Evolutionary conservation across 64 coral and sea anemone genomes (phyloP).

Genomic region (Pachyseris speciosa): DNA sequence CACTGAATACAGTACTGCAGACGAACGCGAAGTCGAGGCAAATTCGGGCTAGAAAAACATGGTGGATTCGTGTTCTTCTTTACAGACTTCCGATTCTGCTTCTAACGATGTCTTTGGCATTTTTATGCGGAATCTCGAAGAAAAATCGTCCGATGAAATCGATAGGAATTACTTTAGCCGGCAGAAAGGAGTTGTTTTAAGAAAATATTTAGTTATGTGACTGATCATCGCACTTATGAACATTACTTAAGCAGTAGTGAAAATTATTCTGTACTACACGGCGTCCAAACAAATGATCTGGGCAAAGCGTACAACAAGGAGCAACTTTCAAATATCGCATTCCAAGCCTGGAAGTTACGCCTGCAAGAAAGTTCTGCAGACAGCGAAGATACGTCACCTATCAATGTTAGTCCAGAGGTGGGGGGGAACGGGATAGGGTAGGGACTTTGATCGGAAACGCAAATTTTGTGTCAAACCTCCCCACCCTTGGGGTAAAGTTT

Average conservation of each 20-base stretch:
- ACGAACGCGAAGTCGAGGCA: not conserved
- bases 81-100: not conserved
- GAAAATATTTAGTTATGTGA: no score
- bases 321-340: not conserved
- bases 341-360: not conserved
- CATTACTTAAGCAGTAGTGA: no score
- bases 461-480: no score
- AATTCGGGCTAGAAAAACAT: not conserved
- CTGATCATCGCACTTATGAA: no score
- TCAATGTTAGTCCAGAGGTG: no score
- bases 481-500: no score
- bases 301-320: no score
- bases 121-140: not conserved
- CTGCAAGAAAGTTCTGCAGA: not conserved
- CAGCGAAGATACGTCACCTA: not conserved
- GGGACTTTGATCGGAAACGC: no score
- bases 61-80: not conserved
- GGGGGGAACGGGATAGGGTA: no score
- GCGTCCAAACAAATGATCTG: no score
- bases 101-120: not conserved
- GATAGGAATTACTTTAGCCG: not conserved
- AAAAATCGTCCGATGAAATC: not conserved
- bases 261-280: no score
- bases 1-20: not conserved
- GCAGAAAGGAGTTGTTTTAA: no score